Evolutionary conservation across 2,113 vertebrate genomes (phyloP).

Genomic region (Bothrops jararaca): DNA sequence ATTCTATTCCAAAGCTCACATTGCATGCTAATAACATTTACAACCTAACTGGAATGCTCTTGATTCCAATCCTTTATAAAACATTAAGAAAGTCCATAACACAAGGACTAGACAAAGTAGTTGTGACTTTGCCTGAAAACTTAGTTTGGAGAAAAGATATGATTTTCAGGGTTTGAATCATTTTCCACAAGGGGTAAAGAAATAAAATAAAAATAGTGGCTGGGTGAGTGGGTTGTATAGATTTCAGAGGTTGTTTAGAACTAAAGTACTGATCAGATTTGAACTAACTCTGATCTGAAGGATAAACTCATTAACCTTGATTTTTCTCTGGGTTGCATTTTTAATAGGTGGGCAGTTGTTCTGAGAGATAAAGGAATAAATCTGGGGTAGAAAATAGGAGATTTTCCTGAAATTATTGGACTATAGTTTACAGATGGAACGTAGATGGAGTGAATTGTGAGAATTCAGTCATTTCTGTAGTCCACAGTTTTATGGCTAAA

Average conservation of each 20-base stretch:
- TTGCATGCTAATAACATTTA: background rate
- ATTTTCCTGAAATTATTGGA: background rate
- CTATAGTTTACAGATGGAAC: background rate
- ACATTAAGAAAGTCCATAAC: background rate
- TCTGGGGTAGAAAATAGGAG: background rate
- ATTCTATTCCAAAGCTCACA: background rate
- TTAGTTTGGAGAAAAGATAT: slow-evolving; percentile 4
- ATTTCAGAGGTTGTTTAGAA: background rate
- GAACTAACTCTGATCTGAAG: background rate
- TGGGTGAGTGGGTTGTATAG: background rate
- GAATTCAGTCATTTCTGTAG: background rate
- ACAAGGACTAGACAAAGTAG: background rate
- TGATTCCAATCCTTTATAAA: background rate
- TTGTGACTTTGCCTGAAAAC: background rate
- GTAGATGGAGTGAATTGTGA: background rate
- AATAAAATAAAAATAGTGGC: background rate
- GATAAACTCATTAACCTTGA: background rate
- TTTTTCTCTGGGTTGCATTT: background rate
- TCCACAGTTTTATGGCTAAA: background rate
- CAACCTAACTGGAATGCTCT: background rate
- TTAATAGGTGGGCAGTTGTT: background rate
- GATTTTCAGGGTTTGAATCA: background rate
- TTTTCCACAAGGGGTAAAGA: background rate
- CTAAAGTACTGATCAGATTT: background rate
- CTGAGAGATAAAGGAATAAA: background rate